phyloP scores from a whole-genome alignment of 1,140 invertebrate genomes.

The Conus betulinus region DNA sequence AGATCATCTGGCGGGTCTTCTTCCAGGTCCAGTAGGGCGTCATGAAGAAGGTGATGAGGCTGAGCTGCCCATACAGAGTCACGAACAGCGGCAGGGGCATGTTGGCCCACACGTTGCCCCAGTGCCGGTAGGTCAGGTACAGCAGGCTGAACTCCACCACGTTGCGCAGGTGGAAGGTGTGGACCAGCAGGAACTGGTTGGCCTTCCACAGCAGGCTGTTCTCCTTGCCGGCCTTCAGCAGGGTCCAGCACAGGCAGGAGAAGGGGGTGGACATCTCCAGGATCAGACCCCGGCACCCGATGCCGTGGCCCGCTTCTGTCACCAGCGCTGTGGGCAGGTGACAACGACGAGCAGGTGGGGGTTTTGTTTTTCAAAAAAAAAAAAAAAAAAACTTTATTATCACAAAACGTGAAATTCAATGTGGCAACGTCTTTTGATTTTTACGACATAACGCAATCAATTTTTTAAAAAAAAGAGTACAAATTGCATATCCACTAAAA shows the following conservation, averaged over 20 bases:
- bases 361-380: no score
- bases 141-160: conserved; percentile 66
- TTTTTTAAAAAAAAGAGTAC: no score
- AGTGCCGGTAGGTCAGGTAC: conserved; percentile 63
- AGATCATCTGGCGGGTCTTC: conserved; percentile 70
- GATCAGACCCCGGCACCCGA: conserved; percentile 61
- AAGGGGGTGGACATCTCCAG: conserved; percentile 71
- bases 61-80: conserved; percentile 58
- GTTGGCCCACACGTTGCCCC: conserved; percentile 55
- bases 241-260: conserved; percentile 66
- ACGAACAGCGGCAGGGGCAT: conserved; percentile 62
- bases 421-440: no score
- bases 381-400: no score
- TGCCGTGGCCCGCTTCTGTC: conserved; percentile 56
- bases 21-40: conserved; percentile 74
- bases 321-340: conserved; percentile 35
- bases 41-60: conserved; percentile 64
- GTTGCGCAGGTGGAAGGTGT: conserved; percentile 69
- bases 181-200: conserved; percentile 69
- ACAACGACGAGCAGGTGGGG: no score
- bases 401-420: no score
- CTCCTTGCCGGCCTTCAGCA: conserved; percentile 64
- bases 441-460: no score
- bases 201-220: conserved; percentile 63
- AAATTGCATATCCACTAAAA: no score